Evolutionary conservation across 2,888 invertebrate genomes (phyloP).

Genomic region (Eupithecia pulchellata): DNA sequence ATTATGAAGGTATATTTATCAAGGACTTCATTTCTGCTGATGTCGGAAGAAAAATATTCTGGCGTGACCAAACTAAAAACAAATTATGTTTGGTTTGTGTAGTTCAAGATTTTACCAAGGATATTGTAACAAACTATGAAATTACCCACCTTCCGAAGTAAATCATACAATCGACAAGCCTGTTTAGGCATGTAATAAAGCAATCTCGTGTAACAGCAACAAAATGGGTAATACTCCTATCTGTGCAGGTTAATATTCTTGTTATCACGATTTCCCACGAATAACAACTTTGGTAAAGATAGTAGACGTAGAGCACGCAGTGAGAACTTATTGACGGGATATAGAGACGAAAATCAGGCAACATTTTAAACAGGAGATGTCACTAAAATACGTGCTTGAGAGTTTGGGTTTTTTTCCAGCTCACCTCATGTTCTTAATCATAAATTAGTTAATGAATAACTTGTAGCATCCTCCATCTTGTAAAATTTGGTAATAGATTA

Average conservation of each 20-base stretch:
- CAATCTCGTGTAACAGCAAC: background rate
- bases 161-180: background rate
- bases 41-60: background rate
- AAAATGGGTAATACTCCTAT: slow-evolving; percentile 13
- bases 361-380: too few species aligned
- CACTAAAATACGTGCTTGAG: too few species aligned
- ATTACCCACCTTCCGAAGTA: background rate
- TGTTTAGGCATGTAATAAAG: slow-evolving; percentile 14
- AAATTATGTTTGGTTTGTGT: too few species aligned
- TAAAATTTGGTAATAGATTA: too few species aligned
- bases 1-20: background rate
- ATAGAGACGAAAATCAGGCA: background rate
- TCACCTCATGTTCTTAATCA: too few species aligned
- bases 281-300: slow-evolving; percentile 18
- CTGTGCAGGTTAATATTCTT: slow-evolving; percentile 1
- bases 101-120: background rate
- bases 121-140: background rate
- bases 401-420: too few species aligned
- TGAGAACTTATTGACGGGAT: slow-evolving; percentile 15
- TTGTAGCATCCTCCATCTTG: too few species aligned
- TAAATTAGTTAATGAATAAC: too few species aligned
- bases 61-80: too few species aligned
- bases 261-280: slow-evolving; percentile 34
- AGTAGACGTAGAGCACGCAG: slow-evolving; percentile 12
- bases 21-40: background rate